phyloP scores from a whole-genome alignment of 2,113 vertebrate genomes.

The Opisthocomus hoazin region DNA sequence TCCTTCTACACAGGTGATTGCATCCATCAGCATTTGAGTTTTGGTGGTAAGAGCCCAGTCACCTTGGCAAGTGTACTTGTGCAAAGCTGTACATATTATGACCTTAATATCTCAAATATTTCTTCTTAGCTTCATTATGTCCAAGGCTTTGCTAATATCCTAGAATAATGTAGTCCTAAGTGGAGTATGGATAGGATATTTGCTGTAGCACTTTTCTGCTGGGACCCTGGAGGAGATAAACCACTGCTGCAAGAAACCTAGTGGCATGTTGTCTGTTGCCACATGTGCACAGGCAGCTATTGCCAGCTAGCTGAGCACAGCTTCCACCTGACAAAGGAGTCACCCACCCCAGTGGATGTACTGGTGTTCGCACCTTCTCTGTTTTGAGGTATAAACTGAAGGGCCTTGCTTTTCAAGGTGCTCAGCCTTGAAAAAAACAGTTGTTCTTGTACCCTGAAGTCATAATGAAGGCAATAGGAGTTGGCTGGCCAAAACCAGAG shows the following conservation, averaged over 20 bases:
- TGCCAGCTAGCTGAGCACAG: accelerated
- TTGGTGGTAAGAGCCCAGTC: neutral
- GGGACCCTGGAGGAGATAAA: neutral
- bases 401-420: neutral
- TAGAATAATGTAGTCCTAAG: neutral
- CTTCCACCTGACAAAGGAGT: neutral
- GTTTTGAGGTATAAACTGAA: neutral
- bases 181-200: neutral
- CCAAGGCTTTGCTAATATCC: neutral
- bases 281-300: accelerated
- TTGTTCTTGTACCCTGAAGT: neutral
- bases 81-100: neutral
- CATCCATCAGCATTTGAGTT: neutral
- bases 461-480: neutral
- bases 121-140: neutral
- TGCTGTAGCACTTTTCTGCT: neutral
- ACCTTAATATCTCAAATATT: neutral
- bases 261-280: neutral
- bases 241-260: neutral
- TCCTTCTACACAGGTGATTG: neutral
- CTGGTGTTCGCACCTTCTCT: neutral
- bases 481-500: neutral
- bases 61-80: neutral
- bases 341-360: neutral
- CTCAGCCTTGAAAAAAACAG: neutral